Evolutionary conservation across 2,797 vertebrate genomes (phyloP).

Genomic region (Prionace glauca): DNA sequence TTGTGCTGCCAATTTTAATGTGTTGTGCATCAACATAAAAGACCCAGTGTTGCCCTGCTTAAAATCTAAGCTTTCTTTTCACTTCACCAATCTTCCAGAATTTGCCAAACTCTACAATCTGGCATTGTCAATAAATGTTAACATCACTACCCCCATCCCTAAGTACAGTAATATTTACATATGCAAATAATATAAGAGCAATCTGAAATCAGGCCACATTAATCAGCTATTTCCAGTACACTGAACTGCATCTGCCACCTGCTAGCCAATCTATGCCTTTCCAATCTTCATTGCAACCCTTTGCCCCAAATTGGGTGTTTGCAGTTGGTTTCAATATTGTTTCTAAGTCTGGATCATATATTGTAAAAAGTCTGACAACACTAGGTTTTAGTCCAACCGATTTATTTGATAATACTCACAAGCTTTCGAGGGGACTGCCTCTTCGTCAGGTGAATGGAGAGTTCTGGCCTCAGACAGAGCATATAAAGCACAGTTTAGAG

Average conservation of each 20-base stretch:
- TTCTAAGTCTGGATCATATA: background rate
- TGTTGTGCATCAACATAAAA: background rate
- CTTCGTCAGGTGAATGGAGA: no score
- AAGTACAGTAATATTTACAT: background rate
- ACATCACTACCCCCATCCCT: background rate
- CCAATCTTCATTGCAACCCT: background rate
- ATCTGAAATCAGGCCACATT: background rate
- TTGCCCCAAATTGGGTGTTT: background rate
- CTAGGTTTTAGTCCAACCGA: no score
- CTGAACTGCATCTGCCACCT: background rate
- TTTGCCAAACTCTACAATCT: background rate
- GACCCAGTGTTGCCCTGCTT: background rate
- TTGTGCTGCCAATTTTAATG: background rate
- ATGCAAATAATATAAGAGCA: background rate
- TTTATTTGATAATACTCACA: no score
- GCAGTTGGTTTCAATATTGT: background rate
- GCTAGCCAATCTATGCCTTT: background rate
- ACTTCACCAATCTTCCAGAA: background rate
- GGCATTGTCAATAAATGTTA: background rate
- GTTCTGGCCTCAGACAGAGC: no score
- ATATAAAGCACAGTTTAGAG: no score
- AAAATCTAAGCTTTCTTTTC: background rate
- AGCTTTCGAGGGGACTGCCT: no score
- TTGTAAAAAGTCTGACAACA: no score
- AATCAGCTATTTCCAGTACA: background rate